Percentiles rank a stretch among this genome's conserved stretches.
Evolutionary conservation across 1,140 invertebrate genomes (phyloP).

Genomic region (Lepidurus couesii): DNA sequence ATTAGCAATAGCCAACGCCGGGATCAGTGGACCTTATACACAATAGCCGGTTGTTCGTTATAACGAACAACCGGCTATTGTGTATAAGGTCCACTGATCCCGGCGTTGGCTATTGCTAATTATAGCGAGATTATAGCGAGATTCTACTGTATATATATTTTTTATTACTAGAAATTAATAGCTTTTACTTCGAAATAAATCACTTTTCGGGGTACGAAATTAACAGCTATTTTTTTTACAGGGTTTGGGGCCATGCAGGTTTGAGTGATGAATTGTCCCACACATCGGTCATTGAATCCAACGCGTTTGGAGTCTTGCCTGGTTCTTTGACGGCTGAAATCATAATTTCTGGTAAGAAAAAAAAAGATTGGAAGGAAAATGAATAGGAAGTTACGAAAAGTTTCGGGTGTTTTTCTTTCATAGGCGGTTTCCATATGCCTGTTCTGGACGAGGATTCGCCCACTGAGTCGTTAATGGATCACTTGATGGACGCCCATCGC

Average conservation of each 20-base stretch:
- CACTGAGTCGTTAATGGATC: not conserved
- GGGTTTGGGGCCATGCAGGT: not conserved
- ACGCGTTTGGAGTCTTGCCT: not conserved
- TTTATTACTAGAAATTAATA: too few species aligned
- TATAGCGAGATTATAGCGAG: too few species aligned
- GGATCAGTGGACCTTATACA: too few species aligned
- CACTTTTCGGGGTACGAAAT: too few species aligned
- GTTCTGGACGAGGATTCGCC: not conserved
- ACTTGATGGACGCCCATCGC: not conserved
- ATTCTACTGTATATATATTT: too few species aligned
- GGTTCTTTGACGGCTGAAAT: slow-evolving; percentile 7
- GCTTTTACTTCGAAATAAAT: too few species aligned
- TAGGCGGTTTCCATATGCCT: not conserved
- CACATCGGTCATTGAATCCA: not conserved
- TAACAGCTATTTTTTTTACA: not conserved
- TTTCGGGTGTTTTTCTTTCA: not conserved
- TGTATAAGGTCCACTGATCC: too few species aligned
- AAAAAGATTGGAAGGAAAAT: not conserved
- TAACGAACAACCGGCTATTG: too few species aligned
- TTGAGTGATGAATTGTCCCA: not conserved
- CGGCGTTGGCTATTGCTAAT: too few species aligned
- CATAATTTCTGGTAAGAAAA: not conserved
- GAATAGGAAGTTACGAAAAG: not conserved
- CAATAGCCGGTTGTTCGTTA: too few species aligned
- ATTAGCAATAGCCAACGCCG: too few species aligned